A percentile compares a stretch with the other conserved stretches of the same genome.
Conservation (phyloP, 1,140 invertebrate genomes). For the Hylyphantes graminicola region DNA sequence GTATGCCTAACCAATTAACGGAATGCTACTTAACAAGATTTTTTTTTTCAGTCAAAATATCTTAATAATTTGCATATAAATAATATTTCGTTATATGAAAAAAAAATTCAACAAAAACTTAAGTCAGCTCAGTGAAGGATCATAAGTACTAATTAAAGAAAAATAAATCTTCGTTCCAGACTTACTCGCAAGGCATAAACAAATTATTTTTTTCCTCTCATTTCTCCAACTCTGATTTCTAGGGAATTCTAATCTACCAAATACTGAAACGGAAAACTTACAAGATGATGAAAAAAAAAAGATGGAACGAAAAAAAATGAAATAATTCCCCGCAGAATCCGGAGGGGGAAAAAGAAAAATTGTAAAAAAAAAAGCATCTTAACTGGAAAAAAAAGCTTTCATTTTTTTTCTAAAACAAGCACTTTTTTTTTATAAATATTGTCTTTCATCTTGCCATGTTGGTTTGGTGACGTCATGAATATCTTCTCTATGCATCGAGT, state of each 20-base stretch:
- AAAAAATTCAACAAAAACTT: too few species aligned
- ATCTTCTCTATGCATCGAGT: slow-evolving; percentile 24
- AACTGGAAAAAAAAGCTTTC: not conserved
- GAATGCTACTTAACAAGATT: too few species aligned
- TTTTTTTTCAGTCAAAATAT: too few species aligned
- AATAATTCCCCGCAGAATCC: slow-evolving; percentile 8
- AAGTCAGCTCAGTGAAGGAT: too few species aligned
- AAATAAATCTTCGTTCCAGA: too few species aligned
- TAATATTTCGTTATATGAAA: too few species aligned
- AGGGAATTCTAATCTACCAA: not conserved
- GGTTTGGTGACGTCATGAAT: slow-evolving; percentile 33
- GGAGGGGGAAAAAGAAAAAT: not conserved
- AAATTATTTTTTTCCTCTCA: not conserved
- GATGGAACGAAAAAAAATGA: not conserved
- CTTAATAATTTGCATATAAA: too few species aligned
- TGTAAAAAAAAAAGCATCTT: not conserved
- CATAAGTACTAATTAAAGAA: too few species aligned
- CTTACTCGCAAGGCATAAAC: too few species aligned
- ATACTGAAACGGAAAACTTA: not conserved
- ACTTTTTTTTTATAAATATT: slow-evolving; percentile 30
- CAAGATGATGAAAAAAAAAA: not conserved
- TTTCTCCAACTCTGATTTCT: not conserved
- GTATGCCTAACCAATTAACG: too few species aligned
- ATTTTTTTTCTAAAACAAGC: slow-evolving; percentile 13
- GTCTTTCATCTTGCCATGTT: slow-evolving; percentile 17